Evolutionary conservation across 2,888 invertebrate species (phyloP), one percentile per base, ranked within the genome.

Genomic region (Acanthosepion pharaonis): DNA sequence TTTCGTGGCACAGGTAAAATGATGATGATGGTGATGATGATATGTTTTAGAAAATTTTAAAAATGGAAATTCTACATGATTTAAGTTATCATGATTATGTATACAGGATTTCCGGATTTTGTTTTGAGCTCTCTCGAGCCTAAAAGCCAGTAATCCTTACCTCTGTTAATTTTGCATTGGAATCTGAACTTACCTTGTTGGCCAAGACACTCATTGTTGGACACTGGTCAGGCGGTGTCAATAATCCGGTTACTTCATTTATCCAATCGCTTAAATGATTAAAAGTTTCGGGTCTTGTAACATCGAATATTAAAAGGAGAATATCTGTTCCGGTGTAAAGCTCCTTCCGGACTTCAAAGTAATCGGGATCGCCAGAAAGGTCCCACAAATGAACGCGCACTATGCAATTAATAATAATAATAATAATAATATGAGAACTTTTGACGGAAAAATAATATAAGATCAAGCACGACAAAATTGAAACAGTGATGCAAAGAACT

Each of bases 321-420:
- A 96, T 97, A 95, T 97, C 97, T 15, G 97, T 96, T 91, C 96
- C 96, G 15, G 96, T 95, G 95, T 97, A 97, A 15, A 97, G 96
- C 94, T 97, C 97, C 95, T 97, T 97, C 92, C 97, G 94, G 11
- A 97, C 97, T 94, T 97, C 97, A 49, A 97, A 95, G 95, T 97
- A 97, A 92, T 97, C 97, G 11, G 96, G 95, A 94, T 96, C 96
- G 1, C 97, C 97, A 2, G 97, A 97, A 48, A 97, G 95, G 94
- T 97, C 97, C 97, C 97, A 97, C 25, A 97, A 95, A 95, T 97
- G 97, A 20, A 97, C 97, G 28, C 97, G 95, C 53, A 97, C 97
- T 97, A 96, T 25, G 96, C 95, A 94, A 25, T 53, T 48, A 92
- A 94, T 25, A 78, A 42, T 11, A 94, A 55, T 64, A 64, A 64